phyloP scores from a whole-genome alignment of 2,888 invertebrate genomes.

The Clitarchus hookeri region DNA sequence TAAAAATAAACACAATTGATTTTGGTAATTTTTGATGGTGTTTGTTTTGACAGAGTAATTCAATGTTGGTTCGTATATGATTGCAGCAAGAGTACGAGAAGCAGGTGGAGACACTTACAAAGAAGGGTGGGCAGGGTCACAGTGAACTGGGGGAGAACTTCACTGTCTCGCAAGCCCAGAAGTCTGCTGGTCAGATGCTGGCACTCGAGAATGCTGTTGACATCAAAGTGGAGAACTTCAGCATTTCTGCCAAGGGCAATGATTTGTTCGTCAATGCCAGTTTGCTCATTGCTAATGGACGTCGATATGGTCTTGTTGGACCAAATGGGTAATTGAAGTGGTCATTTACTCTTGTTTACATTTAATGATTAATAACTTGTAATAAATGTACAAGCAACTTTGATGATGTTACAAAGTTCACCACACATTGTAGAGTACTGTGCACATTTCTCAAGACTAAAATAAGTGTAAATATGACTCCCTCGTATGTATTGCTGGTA shows the following conservation, averaged over 20 bases:
- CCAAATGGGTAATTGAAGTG: slow-evolving; percentile 79
- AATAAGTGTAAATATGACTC: too few species aligned
- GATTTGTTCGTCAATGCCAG: slow-evolving; percentile 96
- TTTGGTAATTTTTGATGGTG: too few species aligned
- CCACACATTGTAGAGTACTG: too few species aligned
- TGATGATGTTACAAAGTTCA: too few species aligned
- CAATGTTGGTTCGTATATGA: background rate
- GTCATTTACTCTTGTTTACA: too few species aligned
- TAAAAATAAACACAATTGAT: too few species aligned
- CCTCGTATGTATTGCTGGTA: too few species aligned
- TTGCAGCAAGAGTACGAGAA: slow-evolving; percentile 82
- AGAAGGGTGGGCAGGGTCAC: slow-evolving; percentile 86
- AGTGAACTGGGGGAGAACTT: slow-evolving; percentile 93
- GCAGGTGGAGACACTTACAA: slow-evolving; percentile 81
- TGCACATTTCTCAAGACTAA: too few species aligned
- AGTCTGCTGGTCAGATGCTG: slow-evolving; percentile 68
- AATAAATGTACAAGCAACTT: too few species aligned
- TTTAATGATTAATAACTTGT: too few species aligned
- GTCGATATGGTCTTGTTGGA: slow-evolving; percentile 96
- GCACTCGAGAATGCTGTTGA: slow-evolving; percentile 92
- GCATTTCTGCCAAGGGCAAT: slow-evolving; percentile 96
- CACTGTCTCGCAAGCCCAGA: slow-evolving; percentile 86
- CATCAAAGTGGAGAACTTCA: slow-evolving; percentile 98
- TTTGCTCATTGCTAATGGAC: slow-evolving; percentile 87
- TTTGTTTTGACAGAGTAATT: too few species aligned